Base-by-base conservation (phyloP, 1,140 invertebrate genomes). In the Apis dorsata region DNA sequence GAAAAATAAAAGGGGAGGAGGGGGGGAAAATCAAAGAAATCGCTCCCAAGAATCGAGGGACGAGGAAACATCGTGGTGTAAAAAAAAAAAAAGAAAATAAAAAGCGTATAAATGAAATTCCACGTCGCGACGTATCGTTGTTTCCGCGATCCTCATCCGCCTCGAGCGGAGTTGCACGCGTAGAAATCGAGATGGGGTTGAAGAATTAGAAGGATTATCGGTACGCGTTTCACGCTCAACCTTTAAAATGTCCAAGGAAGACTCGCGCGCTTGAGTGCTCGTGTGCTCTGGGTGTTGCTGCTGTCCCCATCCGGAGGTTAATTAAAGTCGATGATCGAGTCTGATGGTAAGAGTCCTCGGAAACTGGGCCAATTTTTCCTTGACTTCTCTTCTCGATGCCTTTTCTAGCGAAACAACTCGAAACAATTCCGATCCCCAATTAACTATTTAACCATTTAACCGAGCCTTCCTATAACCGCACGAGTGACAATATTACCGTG, bases 271-370 rank as follows among this genome's bases (percentile, higher is more conserved):
- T 60, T 9, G 78, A 28, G 10, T 53, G 77, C 53, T 49, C 51
- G 28, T 24, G 34, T 34, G 28, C 74, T 51, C 53, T 24, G 24
- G 24, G 34, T 76, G 28, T 15, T 78, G 66, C 53, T 55, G 68
- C 24, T 57, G 65, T 34, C 78, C 24, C 78, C 24, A 65, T 19
- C 28, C 10, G 55, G 71, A 68, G n/a, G 34, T 69, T 76, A 85
- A 79, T 81, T 63, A 53, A 81, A 76, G 60, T 76, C 81, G 57
- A 88, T 85, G 83, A 87, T 66, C 84, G 24, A 62, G 57, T 59
- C 62, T 69, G 69, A 88, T 77, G 86, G 86, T 88, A 87, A 88
- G 85, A 59, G 51, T 17, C 51, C 49, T 15, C 15, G 44, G 44
- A 77, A 55, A 24, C 2, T 19, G 9, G 15, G 60, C 63, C 66